Base-by-base conservation (phyloP, 2,888 invertebrate species). In the Pandemis corylana region DNA sequence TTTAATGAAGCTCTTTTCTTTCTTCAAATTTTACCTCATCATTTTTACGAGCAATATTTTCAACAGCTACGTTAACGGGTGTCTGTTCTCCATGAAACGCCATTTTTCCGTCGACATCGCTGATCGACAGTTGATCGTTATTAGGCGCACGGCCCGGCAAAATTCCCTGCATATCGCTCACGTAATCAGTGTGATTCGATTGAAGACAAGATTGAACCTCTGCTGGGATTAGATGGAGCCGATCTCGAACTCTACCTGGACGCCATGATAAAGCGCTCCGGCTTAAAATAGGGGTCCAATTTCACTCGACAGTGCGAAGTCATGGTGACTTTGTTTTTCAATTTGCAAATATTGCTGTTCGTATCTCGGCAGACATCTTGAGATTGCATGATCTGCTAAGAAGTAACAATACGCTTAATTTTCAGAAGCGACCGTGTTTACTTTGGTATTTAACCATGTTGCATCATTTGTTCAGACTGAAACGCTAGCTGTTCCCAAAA, bases 171-270 rank as follows among this genome's bases (percentile, higher is more conserved):
- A 74, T 78, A 78, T 78, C 76, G 75, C 67, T 67, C 66, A 71
- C 76, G 77, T 77, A 77, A 78, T 78, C 76, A 75, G 68, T 71
- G 41, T 71, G 72, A 77, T 76, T 77, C 74, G 78, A 77, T 77
- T 76, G 76, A 68, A 76, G 74, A 70, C 74, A 75, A 77, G 78
- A 78, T 77, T 76, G 77, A 72, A 71, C 74, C 74, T 62, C 76
- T 76, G 49, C 71, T 75, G 73, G 76, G 74, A 73, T 77, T 75
- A 76, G 73, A 76, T 75, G 72, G 77, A 72, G 65, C 66, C 64
- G 71, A 63, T 70, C 41, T 42, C 67, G 71, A 76, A 63, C 66
- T 49, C 64, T 70, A 73, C 73, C 73, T 73, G 68, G 61, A 49
- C 69, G 72, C 65, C 63, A 56, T 76, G 66, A 72, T 72, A 61